Conservation (phyloP, 2,888 invertebrate species). For the Leptopilina myrica region DNA sequence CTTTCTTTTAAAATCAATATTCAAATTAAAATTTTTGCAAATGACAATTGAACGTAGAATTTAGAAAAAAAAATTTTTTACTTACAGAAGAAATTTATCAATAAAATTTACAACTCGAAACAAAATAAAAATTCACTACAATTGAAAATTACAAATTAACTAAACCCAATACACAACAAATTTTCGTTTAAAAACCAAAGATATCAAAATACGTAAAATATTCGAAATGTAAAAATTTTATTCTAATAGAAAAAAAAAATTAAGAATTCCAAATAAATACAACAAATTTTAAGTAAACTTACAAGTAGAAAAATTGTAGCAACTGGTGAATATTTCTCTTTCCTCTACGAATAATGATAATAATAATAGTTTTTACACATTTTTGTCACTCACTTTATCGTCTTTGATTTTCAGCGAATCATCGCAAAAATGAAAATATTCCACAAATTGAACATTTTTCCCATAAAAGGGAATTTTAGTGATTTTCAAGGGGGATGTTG, state of each 20-base stretch:
- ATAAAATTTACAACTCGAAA: too few relatives aligned
- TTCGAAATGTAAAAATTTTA: too few relatives aligned
- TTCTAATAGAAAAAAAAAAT: too few relatives aligned
- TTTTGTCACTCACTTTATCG: conserved; percentile 32
- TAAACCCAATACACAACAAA: too few relatives aligned
- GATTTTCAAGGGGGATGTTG: neutral
- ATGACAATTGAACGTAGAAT: neutral
- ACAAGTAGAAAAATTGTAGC: neutral
- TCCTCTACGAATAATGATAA: neutral
- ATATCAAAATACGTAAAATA: too few relatives aligned
- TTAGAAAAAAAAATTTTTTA: too few relatives aligned
- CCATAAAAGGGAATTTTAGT: neutral
- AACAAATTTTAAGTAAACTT: neutral
- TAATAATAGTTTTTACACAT: neutral
- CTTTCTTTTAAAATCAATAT: too few relatives aligned
- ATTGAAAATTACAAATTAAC: too few relatives aligned
- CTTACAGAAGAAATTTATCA: too few relatives aligned
- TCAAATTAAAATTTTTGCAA: neutral
- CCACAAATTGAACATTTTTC: neutral
- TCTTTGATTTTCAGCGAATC: conserved; percentile 22
- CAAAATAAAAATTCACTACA: too few relatives aligned
- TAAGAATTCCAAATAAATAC: too few relatives aligned
- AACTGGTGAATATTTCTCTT: neutral
- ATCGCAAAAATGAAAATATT: conserved; percentile 16
- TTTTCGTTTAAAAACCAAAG: too few relatives aligned